Evolutionary conservation across 2,888 invertebrate species (phyloP).

Genomic region (Scaptomyza caliginosa): DNA sequence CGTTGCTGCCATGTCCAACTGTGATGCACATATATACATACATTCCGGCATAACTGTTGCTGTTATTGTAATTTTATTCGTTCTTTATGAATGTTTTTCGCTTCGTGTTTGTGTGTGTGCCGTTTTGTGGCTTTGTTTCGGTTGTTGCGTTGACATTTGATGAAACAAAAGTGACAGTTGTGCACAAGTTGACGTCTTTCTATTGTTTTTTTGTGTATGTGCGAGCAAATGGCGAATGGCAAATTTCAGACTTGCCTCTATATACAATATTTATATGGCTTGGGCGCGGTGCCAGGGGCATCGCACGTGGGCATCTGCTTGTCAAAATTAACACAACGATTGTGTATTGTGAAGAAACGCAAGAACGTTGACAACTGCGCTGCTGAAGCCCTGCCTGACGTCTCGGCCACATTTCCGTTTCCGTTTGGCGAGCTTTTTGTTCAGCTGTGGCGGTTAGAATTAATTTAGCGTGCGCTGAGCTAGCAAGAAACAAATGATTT

Average conservation of each 20-base stretch:
- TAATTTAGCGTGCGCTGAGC: constrained; percentile 78
- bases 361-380: constrained; percentile 58
- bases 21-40: constrained; percentile 21
- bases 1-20: constrained; percentile 68
- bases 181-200: constrained; percentile 74
- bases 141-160: constrained; percentile 79
- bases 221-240: constrained; percentile 35
- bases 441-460: constrained; percentile 66
- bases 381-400: constrained; percentile 50
- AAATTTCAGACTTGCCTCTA: constrained; percentile 49
- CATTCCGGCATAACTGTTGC: constrained; percentile 37
- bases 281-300: constrained; percentile 11
- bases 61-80: constrained; percentile 73
- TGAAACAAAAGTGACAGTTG: constrained; percentile 80
- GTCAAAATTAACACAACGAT: constrained; percentile 77
- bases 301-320: constrained; percentile 73
- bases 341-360: constrained; percentile 56
- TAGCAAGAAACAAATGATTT: constrained; percentile 76
- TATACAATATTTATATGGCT: constrained; percentile 13
- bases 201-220: constrained; percentile 56
- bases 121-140: constrained; percentile 78
- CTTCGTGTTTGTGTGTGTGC: constrained; percentile 15
- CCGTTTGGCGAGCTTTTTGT: constrained; percentile 71
- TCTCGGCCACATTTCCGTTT: constrained; percentile 77
- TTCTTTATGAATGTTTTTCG: constrained; percentile 45